phyloP scores from a whole-genome alignment of 2,888 invertebrate species.

The Nymphalis urticae region DNA sequence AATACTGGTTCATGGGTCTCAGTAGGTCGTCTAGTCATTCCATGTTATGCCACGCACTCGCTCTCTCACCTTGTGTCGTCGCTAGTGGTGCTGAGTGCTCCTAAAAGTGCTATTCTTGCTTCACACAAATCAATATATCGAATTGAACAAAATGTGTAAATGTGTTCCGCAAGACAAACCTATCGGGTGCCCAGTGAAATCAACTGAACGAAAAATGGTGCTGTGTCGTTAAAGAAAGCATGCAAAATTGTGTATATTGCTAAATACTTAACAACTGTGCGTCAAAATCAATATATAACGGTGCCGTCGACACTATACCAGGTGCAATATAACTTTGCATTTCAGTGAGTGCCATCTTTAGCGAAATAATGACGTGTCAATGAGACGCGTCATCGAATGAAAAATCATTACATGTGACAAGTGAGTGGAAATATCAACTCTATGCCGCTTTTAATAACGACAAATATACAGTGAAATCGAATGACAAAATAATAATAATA shows the following conservation, averaged over 20 bases:
- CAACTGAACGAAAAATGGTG: slow-evolving; percentile 79
- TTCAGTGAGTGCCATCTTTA: slow-evolving; percentile 82
- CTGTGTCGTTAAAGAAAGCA: slow-evolving; percentile 80
- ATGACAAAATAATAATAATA: slow-evolving; percentile 62
- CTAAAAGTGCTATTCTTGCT: slow-evolving; percentile 72
- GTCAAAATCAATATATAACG: slow-evolving; percentile 79
- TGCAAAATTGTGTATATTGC: slow-evolving; percentile 81
- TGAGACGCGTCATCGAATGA: slow-evolving; percentile 60
- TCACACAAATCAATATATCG: slow-evolving; percentile 50
- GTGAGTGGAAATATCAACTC: slow-evolving; percentile 81
- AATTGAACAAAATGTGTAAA: slow-evolving; percentile 33
- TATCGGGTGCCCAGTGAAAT: slow-evolving; percentile 79
- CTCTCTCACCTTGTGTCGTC: slow-evolving; percentile 81
- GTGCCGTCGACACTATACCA: slow-evolving; percentile 81
- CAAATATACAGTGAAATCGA: slow-evolving; percentile 60
- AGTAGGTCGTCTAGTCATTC: slow-evolving; percentile 34
- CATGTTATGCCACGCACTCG: slow-evolving; percentile 70
- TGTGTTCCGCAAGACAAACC: slow-evolving; percentile 66
- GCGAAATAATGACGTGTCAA: slow-evolving; percentile 56
- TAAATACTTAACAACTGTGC: slow-evolving; percentile 83
- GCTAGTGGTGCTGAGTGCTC: slow-evolving; percentile 79
- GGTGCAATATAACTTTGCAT: slow-evolving; percentile 80
- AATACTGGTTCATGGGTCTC: slow-evolving; percentile 30
- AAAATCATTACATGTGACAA: slow-evolving; percentile 87
- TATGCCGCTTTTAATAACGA: slow-evolving; percentile 58